phyloP scores from a whole-genome alignment of 2,113 vertebrate genomes.

The Aspidoscelis tigris region DNA sequence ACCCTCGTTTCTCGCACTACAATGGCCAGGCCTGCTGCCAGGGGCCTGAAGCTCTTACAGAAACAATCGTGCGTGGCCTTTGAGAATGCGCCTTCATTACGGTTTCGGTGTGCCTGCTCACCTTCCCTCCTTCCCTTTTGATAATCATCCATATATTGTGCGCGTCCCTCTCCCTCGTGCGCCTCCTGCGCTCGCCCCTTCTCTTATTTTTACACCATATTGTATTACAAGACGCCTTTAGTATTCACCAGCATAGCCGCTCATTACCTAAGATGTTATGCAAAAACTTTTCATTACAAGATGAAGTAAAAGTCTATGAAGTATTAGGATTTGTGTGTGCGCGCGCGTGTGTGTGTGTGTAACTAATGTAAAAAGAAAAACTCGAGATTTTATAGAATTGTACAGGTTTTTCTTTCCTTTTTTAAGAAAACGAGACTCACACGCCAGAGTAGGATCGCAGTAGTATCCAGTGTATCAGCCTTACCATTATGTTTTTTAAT shows the following conservation, averaged over 20 bases:
- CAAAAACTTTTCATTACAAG: conserved; percentile 81
- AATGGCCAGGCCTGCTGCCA: conserved; percentile 50
- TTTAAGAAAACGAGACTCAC: conserved; percentile 69
- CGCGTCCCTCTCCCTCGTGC: background rate
- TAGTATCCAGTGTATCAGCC: conserved; percentile 65
- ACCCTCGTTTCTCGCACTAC: conserved; percentile 28
- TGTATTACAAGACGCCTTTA: conserved; percentile 87
- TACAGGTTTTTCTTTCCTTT: conserved; percentile 86
- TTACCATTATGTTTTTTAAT: conserved; percentile 68
- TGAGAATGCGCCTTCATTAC: conserved; percentile 62
- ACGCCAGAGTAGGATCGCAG: conserved; percentile 73
- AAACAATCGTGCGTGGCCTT: conserved; percentile 65
- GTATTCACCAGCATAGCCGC: conserved; percentile 97
- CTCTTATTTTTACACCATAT: conserved; percentile 73
- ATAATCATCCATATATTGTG: conserved; percentile 68
- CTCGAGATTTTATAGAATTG: conserved; percentile 98
- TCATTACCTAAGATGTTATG: conserved; percentile 85
- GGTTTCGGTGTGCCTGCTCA: conserved; percentile 68
- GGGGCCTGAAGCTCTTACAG: conserved; percentile 55
- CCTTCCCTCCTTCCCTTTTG: conserved; percentile 54
- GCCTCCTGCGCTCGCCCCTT: background rate
- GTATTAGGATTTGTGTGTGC: conserved; percentile 81
- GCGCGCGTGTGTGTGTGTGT: conserved; percentile 87
- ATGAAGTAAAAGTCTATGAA: conserved; percentile 98
- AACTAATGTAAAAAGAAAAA: conserved; percentile 99